These are phyloP conservation scores for Deroplatys truncata DNA, from an alignment of 2,888 invertebrate species.

Conservation along the genomic window DNA sequence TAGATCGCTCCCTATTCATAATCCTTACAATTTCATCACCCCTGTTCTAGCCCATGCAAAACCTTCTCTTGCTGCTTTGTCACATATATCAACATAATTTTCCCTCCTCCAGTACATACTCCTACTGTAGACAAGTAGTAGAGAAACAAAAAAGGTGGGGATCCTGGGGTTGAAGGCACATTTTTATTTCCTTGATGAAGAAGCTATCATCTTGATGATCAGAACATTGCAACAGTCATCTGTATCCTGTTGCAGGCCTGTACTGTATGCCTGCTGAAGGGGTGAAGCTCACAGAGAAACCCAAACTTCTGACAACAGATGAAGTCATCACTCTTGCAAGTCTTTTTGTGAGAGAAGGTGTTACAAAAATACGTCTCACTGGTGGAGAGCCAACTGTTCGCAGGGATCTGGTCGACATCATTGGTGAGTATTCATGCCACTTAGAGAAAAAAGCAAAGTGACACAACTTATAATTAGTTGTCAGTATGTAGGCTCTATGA, in stretches of 20 bases:
- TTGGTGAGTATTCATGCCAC: constrained; percentile 53
- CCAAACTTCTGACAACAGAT: constrained; percentile 68
- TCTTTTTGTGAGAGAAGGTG: constrained; percentile 84
- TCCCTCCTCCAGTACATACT: no score
- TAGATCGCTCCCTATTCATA: no score
- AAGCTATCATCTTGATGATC: no score
- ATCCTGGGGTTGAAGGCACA: no score
- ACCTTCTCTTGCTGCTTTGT: no score
- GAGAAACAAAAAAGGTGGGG: no score
- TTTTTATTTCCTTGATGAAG: no score
- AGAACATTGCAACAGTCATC: no score
- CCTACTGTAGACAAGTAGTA: no score
- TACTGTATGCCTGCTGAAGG: constrained; percentile 99
- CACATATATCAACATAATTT: no score
- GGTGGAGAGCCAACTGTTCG: constrained; percentile 96
- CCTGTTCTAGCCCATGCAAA: no score
- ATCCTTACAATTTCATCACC: no score
- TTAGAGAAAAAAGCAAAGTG: neutral
- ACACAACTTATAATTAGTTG: neutral
- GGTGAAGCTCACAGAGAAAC: constrained; percentile 72
- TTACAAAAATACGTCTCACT: constrained; percentile 89
- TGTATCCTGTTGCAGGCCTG: constrained; percentile 58
- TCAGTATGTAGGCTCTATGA: neutral
- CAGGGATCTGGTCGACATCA: constrained; percentile 77
- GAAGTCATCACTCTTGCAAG: constrained; percentile 77